Base-by-base conservation (phyloP, 2,888 invertebrate species). In the Apodemia arnacis region DNA sequence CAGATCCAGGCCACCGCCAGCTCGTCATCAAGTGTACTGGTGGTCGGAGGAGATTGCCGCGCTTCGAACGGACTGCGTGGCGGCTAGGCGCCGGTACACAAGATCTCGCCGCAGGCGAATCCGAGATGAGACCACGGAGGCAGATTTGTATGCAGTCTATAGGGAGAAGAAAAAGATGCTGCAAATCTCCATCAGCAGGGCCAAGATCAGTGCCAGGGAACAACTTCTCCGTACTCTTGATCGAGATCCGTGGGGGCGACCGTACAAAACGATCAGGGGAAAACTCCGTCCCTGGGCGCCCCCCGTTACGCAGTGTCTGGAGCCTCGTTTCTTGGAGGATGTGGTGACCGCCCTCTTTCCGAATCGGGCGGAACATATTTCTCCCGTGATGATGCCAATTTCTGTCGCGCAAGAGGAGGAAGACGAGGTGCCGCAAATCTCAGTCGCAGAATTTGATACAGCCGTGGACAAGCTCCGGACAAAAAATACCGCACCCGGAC, bases 11-110 rank as follows among this genome's bases (percentile, higher is more conserved):
- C 81, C 63, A 4, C 78, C 4, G 0, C 74, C 83, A 3, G 76
- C 79, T 0, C 27, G 34, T 2, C 66, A 74, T 6, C 44, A 27
- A 21, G 88, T 90, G 10, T 85, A 86, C 41, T 88, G 91, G 91
- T 91, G 90, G 90, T 79, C 86, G 2, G 44, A 38, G 34, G 89
- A 87, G 31, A 31, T 89, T 2, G 63, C 83, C 13, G 27, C 38
- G 3, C 79, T 90, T 6, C 88, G 90, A 0, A 15, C 6, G 0
- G 69, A 54, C 0, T 86, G 90, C 54, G 70, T 82, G 18, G 41
- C 27, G 0, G 76, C 78, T 8, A 63, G 90, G 15, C 79, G 90
- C 63, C 77, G 54, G 27, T 86, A 82, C 69, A 41, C 54, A 18
- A 59, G 34, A 31, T 38, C 6, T 59, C 38, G 77, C 5, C 27